Conservation (phyloP, 1,140 invertebrate species). For the Tetramorium simillimum region DNA sequence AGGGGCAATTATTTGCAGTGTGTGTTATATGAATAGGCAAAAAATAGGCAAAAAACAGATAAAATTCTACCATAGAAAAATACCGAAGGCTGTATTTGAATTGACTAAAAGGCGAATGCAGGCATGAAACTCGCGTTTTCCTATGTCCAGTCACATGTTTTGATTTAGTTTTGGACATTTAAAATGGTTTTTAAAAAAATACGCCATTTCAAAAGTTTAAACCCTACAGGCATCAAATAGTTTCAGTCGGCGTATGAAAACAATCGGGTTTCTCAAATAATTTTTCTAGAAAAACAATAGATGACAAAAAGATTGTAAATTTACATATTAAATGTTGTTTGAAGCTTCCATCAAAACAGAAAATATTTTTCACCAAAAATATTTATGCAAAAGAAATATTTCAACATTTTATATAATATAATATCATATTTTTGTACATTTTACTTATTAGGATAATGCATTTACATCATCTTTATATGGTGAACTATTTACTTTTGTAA, state of each 20-base stretch:
- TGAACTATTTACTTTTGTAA: neutral
- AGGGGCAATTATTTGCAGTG: conserved; percentile 26
- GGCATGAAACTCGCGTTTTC: conserved; percentile 8
- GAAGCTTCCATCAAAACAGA: neutral
- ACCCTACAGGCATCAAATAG: neutral
- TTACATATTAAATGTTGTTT: neutral
- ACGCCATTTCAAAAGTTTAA: conserved; percentile 14
- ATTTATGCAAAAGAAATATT: neutral
- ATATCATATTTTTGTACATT: neutral
- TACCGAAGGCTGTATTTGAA: conserved; percentile 6
- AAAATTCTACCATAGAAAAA: conserved; percentile 20
- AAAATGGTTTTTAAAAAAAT: conserved; percentile 36
- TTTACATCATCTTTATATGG: neutral
- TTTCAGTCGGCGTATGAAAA: neutral
- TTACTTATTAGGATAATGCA: neutral
- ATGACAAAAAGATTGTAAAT: neutral
- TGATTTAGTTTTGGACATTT: conserved; percentile 55
- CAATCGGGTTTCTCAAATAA: neutral
- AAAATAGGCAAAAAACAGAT: conserved; percentile 31
- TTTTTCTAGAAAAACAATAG: neutral
- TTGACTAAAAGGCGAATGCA: conserved; percentile 17
- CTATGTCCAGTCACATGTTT: conserved; percentile 2
- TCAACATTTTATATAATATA: neutral
- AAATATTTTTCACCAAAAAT: neutral
- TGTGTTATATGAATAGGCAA: neutral